phyloP scores from a whole-genome alignment of 2,113 vertebrate genomes.

The Craseonycteris thonglongyai region DNA sequence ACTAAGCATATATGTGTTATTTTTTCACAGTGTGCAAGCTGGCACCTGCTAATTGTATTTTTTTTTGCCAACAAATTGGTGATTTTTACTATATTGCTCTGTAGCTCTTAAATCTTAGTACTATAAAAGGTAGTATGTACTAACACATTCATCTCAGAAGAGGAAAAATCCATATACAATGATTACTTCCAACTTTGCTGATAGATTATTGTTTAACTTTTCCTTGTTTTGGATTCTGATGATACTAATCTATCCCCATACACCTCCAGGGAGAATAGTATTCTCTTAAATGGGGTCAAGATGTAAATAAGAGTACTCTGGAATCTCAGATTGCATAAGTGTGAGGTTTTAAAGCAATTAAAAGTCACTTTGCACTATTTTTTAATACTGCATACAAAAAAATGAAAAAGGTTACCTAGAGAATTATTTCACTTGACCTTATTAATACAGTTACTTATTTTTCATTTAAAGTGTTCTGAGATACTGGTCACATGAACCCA shows the following conservation, averaged over 20 bases:
- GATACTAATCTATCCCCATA: not conserved
- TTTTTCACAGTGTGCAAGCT: conserved; percentile 49
- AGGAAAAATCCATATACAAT: not conserved
- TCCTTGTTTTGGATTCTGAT: conserved; percentile 41
- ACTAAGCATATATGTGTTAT: conserved; percentile 16
- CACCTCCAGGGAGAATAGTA: not conserved
- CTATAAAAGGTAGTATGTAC: not conserved
- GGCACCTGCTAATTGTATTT: conserved; percentile 42
- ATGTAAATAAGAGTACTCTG: not conserved
- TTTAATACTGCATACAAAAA: not conserved
- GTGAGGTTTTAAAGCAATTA: conserved; percentile 9
- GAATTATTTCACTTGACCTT: not conserved
- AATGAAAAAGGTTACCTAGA: not conserved
- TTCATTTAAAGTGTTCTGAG: not conserved
- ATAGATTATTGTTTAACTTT: conserved; percentile 6
- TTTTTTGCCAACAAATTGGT: conserved; percentile 30
- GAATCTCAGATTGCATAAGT: not conserved
- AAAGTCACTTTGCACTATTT: not conserved
- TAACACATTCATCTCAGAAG: conserved; percentile 6
- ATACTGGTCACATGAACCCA: not conserved
- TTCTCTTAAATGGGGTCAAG: conserved; percentile 27
- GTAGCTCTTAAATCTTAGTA: not conserved
- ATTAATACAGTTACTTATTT: not conserved
- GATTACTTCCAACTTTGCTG: not conserved
- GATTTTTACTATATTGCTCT: conserved; percentile 40